Evolutionary conservation across 2,888 invertebrate genomes (phyloP), one percentile per base, ranked within the genome.

Genomic region (Drosophila mercatorum): DNA sequence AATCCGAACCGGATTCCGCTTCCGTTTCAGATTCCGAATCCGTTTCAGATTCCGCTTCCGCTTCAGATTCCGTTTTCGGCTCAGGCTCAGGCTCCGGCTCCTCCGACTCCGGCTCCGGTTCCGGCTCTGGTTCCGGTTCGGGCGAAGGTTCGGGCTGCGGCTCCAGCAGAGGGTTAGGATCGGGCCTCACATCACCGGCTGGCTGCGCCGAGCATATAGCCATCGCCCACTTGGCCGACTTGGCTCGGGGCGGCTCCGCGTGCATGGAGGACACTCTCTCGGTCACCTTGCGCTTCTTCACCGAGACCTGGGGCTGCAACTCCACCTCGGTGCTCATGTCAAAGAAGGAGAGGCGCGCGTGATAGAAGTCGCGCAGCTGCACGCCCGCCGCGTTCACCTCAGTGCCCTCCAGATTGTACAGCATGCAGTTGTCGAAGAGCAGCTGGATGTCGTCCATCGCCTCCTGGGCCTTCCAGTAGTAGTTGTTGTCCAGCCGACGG

Each of bases 401-500:
- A 0, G 73, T 49, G 0, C 60, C 74, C 47, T 55, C 40, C 17
- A 10, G 3, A 34, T 81, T 66, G 31, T 52, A 84, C 0, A n/a
- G 2, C 46, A 40, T 7, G 44, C 82, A 84, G 55, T 80, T 84
- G 2, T 62, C 31, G 14, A 82, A 68, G 0, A 80, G 51, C 2
- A 84, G 41, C 34, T 72, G 52, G 3, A 80, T 36, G n/a, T 80
- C 80, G 1, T 44, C 53, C 7, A 84, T 6, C 0, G 72, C 82
- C 56, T 80, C 82, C 2, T 34, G 3, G 0, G 66, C 70, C 26
- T 59, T 22, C 56, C 62, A 83, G 6, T 80, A 80, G 43, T 84
- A 82, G 0, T 57, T 49, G 51, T 80, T 79, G 1, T 44, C 8
- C 28, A 80, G 11, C 0, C 85, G 65, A 31, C 57, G 62, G 5